Base-by-base conservation (phyloP, 92 coral and sea anemone genomes). In the Bergia puertoricense region DNA sequence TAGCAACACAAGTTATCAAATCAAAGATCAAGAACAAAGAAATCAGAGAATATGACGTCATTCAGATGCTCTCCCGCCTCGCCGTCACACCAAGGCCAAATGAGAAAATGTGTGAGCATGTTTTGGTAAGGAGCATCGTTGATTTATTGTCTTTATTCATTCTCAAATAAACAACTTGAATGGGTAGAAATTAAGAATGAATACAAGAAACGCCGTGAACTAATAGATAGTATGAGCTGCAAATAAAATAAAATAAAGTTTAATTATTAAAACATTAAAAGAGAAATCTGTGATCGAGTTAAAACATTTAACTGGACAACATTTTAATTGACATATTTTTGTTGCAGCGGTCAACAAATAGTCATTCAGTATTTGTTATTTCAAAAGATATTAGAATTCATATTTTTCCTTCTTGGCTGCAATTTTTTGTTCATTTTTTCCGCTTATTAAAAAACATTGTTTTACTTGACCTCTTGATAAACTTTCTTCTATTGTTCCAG, bases 51-150 rank as follows among this genome's bases (percentile, higher is more conserved):
- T 59, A 80, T 56, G 85, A 76, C 50, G 78, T 89, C 50, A 74
- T 86, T 8, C 88, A 89, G 79, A 79, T 88, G 62, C 82, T 92
- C 40, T 71, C 88, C 14, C 89, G 94, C 13, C 92, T 89, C 20
- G 94, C 90, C 36, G 90, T 88, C 56, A 74, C 85, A 5, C 86
- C 81, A 6, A 8, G 46, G 43, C 92, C 90, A 80, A 84, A 83
- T 18, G 88, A 86, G 57, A 91, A 78, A 36, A 67, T 92, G 85
- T 84, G 88, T n/a, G 86, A 89, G 43, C 78, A 92, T 81, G 86
- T 92, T 16, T 41, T 89, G 92, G 94, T 92, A 76, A 71, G 88
- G 15, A n/a, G 5, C 10, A 0, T 11, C 79, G 78, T 42, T 57
- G 22, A 30, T 10, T 10, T 22, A 22, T 22, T 45, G 54, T 22